A percentile compares a stretch with the other conserved stretches of the same genome.
Conservation (phyloP, 1,140 invertebrate genomes). For the Neodiprion virginianus region DNA sequence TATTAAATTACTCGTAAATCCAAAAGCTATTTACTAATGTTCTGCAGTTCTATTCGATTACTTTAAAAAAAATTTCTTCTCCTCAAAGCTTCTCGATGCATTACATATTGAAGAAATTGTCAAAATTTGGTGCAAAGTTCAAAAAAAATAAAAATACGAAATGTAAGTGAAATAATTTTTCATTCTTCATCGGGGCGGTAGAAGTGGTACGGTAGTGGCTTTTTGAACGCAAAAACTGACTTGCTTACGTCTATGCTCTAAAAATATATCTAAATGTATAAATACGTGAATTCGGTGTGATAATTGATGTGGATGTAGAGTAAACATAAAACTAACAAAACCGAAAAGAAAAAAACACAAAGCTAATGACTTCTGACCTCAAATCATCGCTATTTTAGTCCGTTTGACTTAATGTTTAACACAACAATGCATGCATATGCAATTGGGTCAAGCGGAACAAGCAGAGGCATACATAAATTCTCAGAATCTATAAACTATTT, state of each 20-base stretch:
- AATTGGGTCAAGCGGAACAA: background rate
- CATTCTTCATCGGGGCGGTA: background rate
- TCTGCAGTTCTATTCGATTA: background rate
- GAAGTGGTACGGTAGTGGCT: background rate
- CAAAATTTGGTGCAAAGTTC: slow-evolving; percentile 1
- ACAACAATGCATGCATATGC: background rate
- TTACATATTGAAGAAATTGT: slow-evolving; percentile 11
- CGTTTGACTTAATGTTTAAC: background rate
- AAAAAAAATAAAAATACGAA: slow-evolving; percentile 1
- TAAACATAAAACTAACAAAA: background rate
- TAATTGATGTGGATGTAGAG: slow-evolving; percentile 1
- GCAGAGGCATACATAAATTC: background rate
- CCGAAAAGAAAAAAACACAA: too few relatives aligned
- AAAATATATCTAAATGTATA: slow-evolving; percentile 21
- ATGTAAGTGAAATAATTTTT: background rate
- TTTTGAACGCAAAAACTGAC: background rate
- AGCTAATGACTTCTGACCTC: too few relatives aligned
- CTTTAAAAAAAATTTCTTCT: background rate
- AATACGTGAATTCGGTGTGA: slow-evolving; percentile 15
- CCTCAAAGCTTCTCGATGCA: slow-evolving; percentile 3
- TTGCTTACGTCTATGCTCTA: background rate
- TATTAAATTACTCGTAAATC: background rate
- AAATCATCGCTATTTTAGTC: background rate
- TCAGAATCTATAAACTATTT: background rate
- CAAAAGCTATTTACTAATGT: background rate